Conservation (phyloP, 2,113 vertebrate genomes). For the Cricetomys ansorgei region DNA sequence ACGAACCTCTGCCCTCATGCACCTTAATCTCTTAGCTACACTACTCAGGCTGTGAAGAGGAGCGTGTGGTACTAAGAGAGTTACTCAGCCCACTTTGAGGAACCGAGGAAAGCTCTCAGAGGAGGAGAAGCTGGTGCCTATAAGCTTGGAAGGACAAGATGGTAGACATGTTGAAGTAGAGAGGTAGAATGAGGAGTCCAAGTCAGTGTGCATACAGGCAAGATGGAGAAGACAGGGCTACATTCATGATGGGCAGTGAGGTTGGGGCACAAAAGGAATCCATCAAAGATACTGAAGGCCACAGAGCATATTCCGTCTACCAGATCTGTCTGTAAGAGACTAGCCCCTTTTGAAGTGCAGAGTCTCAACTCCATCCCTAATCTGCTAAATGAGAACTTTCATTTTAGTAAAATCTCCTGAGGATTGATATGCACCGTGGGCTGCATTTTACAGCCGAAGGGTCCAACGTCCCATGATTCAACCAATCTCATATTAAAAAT, state of each 20-base stretch:
- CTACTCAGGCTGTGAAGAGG: neutral
- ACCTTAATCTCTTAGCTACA: too few relatives aligned
- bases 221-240: neutral
- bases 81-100: neutral
- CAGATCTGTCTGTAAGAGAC: neutral
- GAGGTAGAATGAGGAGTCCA: neutral
- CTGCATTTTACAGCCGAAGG: neutral
- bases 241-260: neutral
- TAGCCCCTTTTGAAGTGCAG: neutral
- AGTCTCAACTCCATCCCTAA: neutral
- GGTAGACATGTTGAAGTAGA: neutral
- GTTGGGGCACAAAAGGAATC: neutral
- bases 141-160: neutral
- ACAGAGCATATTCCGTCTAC: neutral
- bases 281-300: neutral
- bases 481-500: neutral
- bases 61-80: neutral
- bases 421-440: neutral
- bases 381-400: neutral
- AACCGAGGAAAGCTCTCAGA: neutral
- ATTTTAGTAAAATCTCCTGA: neutral
- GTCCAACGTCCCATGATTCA: neutral
- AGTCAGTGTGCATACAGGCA: neutral
- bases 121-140: neutral
- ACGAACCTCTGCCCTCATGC: neutral